A percentile compares a stretch with the other conserved stretches of the same genome.
Evolutionary conservation across 1,140 invertebrate genomes (phyloP).

Genomic region (Pseudomyrmex pallidus): DNA sequence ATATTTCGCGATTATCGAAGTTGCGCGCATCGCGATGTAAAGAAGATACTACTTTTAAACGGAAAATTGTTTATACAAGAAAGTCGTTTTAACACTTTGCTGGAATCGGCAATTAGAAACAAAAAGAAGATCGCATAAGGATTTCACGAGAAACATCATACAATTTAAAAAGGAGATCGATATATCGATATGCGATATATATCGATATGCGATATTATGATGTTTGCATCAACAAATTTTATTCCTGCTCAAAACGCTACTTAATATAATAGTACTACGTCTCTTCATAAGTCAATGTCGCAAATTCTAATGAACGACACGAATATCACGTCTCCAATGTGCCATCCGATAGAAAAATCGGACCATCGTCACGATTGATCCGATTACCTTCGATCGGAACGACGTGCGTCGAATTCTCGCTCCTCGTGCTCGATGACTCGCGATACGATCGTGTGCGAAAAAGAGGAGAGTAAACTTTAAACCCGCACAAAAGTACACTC

Average conservation of each 20-base stretch:
- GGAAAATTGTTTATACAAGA: too few species aligned
- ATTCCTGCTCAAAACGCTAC: too few species aligned
- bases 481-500: constrained; percentile 1
- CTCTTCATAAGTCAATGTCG: neutral
- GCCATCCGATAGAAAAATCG: constrained; percentile 50
- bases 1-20: constrained; percentile 44
- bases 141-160: too few species aligned
- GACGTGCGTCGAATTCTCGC: constrained; percentile 58
- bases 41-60: too few species aligned
- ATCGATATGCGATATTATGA: too few species aligned
- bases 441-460: constrained; percentile 31
- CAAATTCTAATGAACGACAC: constrained; percentile 49
- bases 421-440: neutral
- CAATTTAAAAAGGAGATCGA: too few species aligned
- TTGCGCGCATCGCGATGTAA: neutral
- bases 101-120: too few species aligned
- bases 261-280: too few species aligned
- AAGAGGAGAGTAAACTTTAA: neutral
- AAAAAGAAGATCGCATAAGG: too few species aligned
- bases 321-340: neutral
- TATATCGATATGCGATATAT: too few species aligned
- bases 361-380: constrained; percentile 55
- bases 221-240: too few species aligned
- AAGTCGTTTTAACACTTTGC: too few species aligned
- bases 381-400: constrained; percentile 58